Base-by-base conservation (phyloP, 2,888 invertebrate species). In the Cephus spinipes region DNA sequence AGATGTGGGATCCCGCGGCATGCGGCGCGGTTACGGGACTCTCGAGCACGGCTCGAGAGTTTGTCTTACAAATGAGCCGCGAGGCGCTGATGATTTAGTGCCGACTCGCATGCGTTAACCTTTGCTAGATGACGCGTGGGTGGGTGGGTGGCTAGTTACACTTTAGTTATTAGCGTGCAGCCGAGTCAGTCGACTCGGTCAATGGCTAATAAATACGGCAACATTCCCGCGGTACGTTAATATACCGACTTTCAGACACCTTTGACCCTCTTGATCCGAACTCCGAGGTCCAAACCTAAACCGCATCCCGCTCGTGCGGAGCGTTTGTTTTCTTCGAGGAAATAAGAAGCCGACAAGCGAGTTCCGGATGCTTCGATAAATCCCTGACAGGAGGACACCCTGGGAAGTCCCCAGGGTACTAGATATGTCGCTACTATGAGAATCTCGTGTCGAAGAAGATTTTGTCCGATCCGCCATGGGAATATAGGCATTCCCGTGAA, bases 31-130 rank as follows among this genome's bases (percentile, higher is more conserved):
- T 55, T 55, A 55, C 40, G 40, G 40, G 40, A 55, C 23, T 55
- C 40, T 55, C 40, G 9, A 71, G 71, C 71, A 31, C 71, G 71
- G 32, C 31, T 55, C 1, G 71, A 73, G 82, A 86, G 85, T 90
- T 91, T 90, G 89, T 90, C 90, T 90, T 90, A 89, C 89, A 91
- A 90, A 91, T 90, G 90, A 89, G 90, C 87, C 90, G 87, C 85
- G 88, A 87, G 88, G 90, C 90, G 89, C 87, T 30, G 85, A 89
- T 90, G 90, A 91, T 90, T 91, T 90, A 90, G 86, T 87, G 81
- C 86, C 80, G 79, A 83, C 84, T 82, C 81, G 74, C 73, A 74
- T 74, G 84, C 85, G 85, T 86, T 86, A 87, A 87, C 87, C 89
- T 88, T 87, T 87, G 82, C 84, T 83, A 80, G 80, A 83, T 85